A percentile compares a stretch with the other conserved stretches of the same genome.
Conservation (phyloP, 2,888 invertebrate genomes). For the Heteropelma amictum region DNA sequence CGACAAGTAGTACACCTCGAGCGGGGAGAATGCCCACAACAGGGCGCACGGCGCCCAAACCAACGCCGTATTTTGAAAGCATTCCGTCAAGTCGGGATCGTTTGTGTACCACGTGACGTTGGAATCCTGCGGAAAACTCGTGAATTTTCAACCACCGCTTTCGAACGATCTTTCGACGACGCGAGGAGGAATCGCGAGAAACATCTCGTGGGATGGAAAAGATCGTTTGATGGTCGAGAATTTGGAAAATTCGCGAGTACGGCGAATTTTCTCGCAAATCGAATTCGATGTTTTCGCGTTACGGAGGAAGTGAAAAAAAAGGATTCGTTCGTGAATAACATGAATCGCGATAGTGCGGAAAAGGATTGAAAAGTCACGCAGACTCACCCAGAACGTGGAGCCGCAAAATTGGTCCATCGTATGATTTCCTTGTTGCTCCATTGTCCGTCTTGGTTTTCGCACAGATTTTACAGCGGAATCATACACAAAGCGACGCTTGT, state of each 20-base stretch:
- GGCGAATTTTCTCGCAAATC: too few species aligned
- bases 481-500: background rate
- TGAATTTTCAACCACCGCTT: background rate
- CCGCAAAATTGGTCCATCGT: constrained; percentile 89
- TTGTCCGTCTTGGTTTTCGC: constrained; percentile 72
- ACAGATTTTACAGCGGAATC: background rate
- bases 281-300: background rate
- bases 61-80: constrained; percentile 94
- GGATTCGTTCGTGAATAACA: background rate
- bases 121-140: constrained; percentile 82
- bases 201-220: background rate
- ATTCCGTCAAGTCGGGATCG: constrained; percentile 91
- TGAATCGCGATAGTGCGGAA: background rate
- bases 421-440: constrained; percentile 80
- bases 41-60: constrained; percentile 94
- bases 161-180: too few species aligned
- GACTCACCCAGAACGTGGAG: constrained; percentile 89
- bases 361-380: constrained; percentile 48
- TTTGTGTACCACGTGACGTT: constrained; percentile 89
- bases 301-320: background rate
- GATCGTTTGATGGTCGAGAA: background rate
- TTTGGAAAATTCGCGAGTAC: background rate
- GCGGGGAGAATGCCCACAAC: constrained; percentile 86
- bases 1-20: constrained; percentile 88
- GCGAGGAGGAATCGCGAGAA: too few species aligned